Evolutionary conservation across 2,113 vertebrate species (phyloP), one percentile per base, ranked within the genome.

Genomic region (Carassius carassius): DNA sequence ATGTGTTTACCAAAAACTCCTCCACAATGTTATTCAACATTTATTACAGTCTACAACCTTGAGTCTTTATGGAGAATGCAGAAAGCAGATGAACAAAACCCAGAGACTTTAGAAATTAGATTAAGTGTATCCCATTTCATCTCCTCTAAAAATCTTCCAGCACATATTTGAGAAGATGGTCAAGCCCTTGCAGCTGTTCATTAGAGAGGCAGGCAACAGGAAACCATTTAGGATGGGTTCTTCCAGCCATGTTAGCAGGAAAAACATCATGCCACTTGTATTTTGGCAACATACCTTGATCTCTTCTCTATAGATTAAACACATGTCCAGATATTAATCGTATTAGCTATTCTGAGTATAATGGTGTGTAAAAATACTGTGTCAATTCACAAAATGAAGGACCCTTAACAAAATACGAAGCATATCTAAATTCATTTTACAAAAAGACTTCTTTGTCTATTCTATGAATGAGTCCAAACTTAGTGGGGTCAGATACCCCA

Each of bases 151-250:
- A 80, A 29, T 35, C 82, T 81, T 92, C 92, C 91, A 94, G 90
- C 81, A 90, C 90, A 92, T 89, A 91, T 91, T 92, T 89, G 88
- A 91, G 91, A 90, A 79, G 67, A 91, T 90, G 89, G 84, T 79
- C 85, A 85, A 90, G 87, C 89, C 78, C 35, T 69, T 62, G 90
- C 95, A 96, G 95, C 94, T 96, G 93, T 94, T 95, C 62, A 58
- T 88, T 86, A 89, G 69, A 63, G 69, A 58, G 85, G 79, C 62
- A 3, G 90, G 86, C 70, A 56, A 90, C 86, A 91, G 91, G 88
- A 94, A 94, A 94, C 90, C 89, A 88, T 93, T 93, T 93, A 88
- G 89, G 86, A 88, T 0, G 88, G 67, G 80, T 78, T 85, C 88
- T 90, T 93, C 83, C 90, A 93, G 81, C 80, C 90, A 88, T 90